Evolutionary conservation across 2,113 vertebrate genomes (phyloP), one percentile per base, ranked within the genome.

Genomic region (Etia nguti): DNA sequence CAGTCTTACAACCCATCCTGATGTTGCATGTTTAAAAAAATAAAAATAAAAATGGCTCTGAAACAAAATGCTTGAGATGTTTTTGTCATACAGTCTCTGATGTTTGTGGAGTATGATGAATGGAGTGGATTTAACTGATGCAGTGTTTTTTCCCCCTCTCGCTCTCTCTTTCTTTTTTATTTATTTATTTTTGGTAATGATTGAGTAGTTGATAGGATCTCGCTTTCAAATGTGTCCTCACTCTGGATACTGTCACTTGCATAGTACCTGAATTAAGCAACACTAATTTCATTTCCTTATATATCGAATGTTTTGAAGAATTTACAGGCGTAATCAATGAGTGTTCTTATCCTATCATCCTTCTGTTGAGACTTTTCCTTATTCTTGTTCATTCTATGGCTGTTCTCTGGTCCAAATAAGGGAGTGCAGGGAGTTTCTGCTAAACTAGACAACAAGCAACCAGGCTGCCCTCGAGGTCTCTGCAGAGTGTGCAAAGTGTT

Each of bases 121-220:
- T n/a, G 80, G 29, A 60, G 56, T 36, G 56, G 68, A 82, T 22
- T 68, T 41, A 77, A 79, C 48, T 57, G 85, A 6, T 24, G 65
- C 38, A 16, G 22, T 16, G 38, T 16, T 8, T 52, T 1, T 12
- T 2, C 8, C 2, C 4, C 2, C 1, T 5, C 54, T 6, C 4
- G 1, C 8, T 1, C 2, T 18, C 5, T 60, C 6, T 20, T 8
- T 43, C n/a, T n/a, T n/a, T n/a, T n/a, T n/a, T n/a, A n/a, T 70
- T 43, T 22, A 22, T 41, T 70, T 70, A 9, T 26, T 26, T 46
- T 46, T 24, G 10, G 18, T 26, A 29, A 75, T 48, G 15, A 75
- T 75, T 48, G 24, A 48, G 41, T 73, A 26, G 41, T 48, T 29
- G 68, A 55, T 55, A 10, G 54, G n/a, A n/a, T 73, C 50, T 34